phyloP scores from a whole-genome alignment of 2,888 invertebrate species.

The Smittia sp. region DNA sequence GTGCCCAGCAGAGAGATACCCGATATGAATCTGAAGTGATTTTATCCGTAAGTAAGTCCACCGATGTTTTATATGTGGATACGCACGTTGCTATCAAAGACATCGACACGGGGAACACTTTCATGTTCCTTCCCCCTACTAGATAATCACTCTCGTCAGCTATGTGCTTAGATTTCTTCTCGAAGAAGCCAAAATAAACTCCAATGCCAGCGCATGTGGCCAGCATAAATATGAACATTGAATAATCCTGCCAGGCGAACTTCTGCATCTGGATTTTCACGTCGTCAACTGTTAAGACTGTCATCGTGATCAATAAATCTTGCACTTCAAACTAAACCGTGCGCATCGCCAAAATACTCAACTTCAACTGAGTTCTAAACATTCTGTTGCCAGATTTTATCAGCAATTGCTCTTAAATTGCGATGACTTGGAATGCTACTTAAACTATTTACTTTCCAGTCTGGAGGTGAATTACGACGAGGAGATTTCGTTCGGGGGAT shows the following conservation, averaged over 20 bases:
- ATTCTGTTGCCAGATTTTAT: background rate
- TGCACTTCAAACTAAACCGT: background rate
- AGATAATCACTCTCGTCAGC: slow-evolving; percentile 60
- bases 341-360: slow-evolving; percentile 12
- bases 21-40: slow-evolving; percentile 62
- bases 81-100: slow-evolving; percentile 66
- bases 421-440: background rate
- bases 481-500: too few species aligned
- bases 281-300: slow-evolving; percentile 49
- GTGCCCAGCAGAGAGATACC: slow-evolving; percentile 75
- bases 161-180: slow-evolving; percentile 52
- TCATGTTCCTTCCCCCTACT: slow-evolving; percentile 67
- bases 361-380: slow-evolving; percentile 4
- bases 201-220: slow-evolving; percentile 74
- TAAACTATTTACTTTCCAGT: too few species aligned
- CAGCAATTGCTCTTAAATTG: background rate
- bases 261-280: slow-evolving; percentile 58
- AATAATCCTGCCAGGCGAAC: slow-evolving; percentile 73
- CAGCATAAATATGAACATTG: slow-evolving; percentile 74
- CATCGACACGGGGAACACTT: slow-evolving; percentile 66
- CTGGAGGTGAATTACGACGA: too few species aligned
- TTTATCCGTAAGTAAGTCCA: slow-evolving; percentile 28
- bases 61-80: background rate
- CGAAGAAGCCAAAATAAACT: slow-evolving; percentile 76
- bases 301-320: too few species aligned